phyloP scores from a whole-genome alignment of 2,888 invertebrate species.

The Helicoverpa assulta region DNA sequence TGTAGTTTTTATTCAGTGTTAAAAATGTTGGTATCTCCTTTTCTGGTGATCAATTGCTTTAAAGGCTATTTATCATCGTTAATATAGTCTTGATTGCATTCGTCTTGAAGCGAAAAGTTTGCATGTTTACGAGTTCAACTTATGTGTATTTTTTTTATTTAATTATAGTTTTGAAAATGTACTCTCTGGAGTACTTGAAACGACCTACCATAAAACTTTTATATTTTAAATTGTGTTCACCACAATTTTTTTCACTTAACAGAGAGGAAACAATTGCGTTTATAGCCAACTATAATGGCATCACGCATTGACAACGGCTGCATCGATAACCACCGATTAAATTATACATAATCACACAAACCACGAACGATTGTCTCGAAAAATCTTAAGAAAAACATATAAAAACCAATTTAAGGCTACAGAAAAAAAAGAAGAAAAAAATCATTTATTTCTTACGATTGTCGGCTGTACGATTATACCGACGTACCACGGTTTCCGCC shows the following conservation, averaged over 20 bases:
- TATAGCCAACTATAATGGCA: conserved; percentile 62
- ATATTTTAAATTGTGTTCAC: conserved; percentile 27
- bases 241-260: conserved; percentile 30
- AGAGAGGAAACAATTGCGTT: conserved; percentile 52
- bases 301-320: conserved; percentile 74
- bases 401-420: conserved; percentile 81
- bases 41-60: neutral
- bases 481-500: conserved; percentile 78
- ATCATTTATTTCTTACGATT: conserved; percentile 86
- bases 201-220: conserved; percentile 46
- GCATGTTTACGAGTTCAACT: neutral
- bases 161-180: conserved; percentile 10
- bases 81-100: neutral
- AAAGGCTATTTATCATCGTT: neutral
- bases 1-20: neutral
- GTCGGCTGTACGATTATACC: conserved; percentile 79
- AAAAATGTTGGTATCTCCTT: neutral
- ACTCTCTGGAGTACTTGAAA: conserved; percentile 30
- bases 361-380: conserved; percentile 69
- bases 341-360: conserved; percentile 77
- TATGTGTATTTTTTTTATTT: neutral
- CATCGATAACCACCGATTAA: conserved; percentile 71
- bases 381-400: conserved; percentile 79
- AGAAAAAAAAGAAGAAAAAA: conserved; percentile 72
- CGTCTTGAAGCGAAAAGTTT: neutral